These are phyloP conservation scores for Gambusia affinis DNA, from an alignment of 2,113 vertebrate genomes.

Conservation along the genomic window DNA sequence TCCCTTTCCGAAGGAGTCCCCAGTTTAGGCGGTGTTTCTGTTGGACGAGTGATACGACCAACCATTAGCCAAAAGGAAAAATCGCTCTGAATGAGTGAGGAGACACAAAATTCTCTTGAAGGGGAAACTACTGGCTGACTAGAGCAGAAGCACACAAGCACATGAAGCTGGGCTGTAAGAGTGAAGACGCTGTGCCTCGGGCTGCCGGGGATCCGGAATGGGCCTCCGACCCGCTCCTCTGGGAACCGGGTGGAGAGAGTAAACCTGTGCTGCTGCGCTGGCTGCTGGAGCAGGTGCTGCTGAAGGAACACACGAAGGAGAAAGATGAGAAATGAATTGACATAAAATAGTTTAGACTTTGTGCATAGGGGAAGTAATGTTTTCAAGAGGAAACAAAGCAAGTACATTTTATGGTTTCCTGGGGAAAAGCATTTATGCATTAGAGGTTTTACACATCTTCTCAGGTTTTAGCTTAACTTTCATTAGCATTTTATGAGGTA, in stretches of 20 bases:
- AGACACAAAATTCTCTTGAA: neutral
- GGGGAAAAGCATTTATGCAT: no score
- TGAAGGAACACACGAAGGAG: neutral
- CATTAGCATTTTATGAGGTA: no score
- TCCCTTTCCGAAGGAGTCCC: constrained; percentile 75
- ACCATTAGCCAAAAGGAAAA: neutral
- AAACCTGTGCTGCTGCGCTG: constrained; percentile 49
- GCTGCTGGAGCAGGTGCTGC: constrained; percentile 64
- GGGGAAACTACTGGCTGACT: neutral
- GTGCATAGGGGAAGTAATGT: no score
- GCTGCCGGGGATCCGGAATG: constrained; percentile 50
- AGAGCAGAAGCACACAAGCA: no score
- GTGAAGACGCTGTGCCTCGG: constrained; percentile 53
- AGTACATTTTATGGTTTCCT: no score
- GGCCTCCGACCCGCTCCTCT: constrained; percentile 64
- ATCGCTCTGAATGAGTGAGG: neutral
- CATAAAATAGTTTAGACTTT: neutral
- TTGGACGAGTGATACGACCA: neutral
- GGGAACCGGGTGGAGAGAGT: constrained; percentile 68
- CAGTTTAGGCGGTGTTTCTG: constrained; percentile 60
- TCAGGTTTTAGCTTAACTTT: no score
- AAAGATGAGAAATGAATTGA: neutral
- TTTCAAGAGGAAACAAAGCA: no score
- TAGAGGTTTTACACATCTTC: no score
- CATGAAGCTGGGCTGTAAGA: neutral